Evolutionary conservation across 2,797 vertebrate species (phyloP), one percentile per base, ranked within the genome.

Genomic region (Dipus sagitta): DNA sequence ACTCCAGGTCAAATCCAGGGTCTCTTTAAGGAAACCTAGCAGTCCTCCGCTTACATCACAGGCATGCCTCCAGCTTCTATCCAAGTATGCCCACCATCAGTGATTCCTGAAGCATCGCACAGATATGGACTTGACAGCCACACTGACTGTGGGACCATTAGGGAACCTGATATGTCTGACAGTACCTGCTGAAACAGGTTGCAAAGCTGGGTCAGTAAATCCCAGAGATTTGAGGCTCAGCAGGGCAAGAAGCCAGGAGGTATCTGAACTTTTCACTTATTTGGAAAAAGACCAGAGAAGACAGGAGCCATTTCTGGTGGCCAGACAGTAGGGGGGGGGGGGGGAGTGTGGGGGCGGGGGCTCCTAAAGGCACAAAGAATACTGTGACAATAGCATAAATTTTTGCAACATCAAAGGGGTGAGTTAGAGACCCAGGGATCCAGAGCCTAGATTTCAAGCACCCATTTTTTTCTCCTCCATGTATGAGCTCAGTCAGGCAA

Each of bases 91-190:
- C 60, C 17, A 58, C 60, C 15, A 4, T 1, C 7, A 23, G 4
- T 6, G 11, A 60, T 47, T 70, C 32, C 30, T 78, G n/a, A 12
- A 0, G 14, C 5, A 17, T 12, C 68, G 28, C 64, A 6, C 28
- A 60, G 10, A 88, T 23, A 13, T 7, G 8, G 0, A n/a, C n/a
- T 26, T 6, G 12, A 62, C 0, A 23, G 12, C 58, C 0, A 23
- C 20, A 15, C 9, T 21, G 34, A 54, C 14, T 26, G 10, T 20
- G 62, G 68, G 15, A 58, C 60, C 1, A 5, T 0, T 1, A 30
- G 10, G 32, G 78, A 62, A 4, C 62, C 20, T 23, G 38, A 54
- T 11, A 0, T 14, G 13, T 64, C n/a, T 68, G 4, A 18, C 23
- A 47, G 12, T 24, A 9, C 5, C 68, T 3, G 0, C 15, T 13